Evolutionary conservation across 2,113 vertebrate genomes (phyloP), one percentile per base, ranked within the genome.

Genomic region (Syngnathus floridae): DNA sequence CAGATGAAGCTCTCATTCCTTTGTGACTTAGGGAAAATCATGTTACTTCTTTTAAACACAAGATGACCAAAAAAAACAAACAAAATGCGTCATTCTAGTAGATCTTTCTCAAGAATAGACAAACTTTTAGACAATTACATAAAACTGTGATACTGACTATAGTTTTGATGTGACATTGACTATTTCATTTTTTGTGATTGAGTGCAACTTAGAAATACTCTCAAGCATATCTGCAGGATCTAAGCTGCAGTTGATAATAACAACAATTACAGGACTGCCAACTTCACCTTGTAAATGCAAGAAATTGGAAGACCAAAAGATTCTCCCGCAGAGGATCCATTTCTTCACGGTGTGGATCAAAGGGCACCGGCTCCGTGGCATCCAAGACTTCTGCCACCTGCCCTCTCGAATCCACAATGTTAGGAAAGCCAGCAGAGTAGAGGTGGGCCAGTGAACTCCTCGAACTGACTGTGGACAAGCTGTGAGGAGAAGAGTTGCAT

Each of bases 291-390:
- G 90, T 92, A 37, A 95, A 93, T 7, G 95, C 93, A 36, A 96
- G 90, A 61, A 99, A 97, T 81, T 96, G 95, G 54, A 99, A 88
- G 69, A 95, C 80, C 6, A 98, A 88, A 62, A 95, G 92, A 0
- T 95, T 95, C 84, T 89, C 85, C 54, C 92, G 93, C 5, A 96
- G 88, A 68, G 71, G 73, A 73, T 98, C 96, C 0, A 83, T 69
- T 21, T 95, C 93, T 71, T 98, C 96, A 73, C 87, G 85, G 49
- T 73, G 87, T 0, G 77, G 91, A 80, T 79, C 88, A 83, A 94
- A 90, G n/a, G 57, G 79, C 16, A 90, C 64, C 0, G 88, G 88
- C 3, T 93, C 91, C 0, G 51, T 10, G 0, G 90, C 91, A 66
- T 91, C 91, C 0, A 93, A 82, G 8, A 92, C 81, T 22, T 93